Base-by-base conservation (phyloP, 2,888 invertebrate species). In the Cantharis rustica region DNA sequence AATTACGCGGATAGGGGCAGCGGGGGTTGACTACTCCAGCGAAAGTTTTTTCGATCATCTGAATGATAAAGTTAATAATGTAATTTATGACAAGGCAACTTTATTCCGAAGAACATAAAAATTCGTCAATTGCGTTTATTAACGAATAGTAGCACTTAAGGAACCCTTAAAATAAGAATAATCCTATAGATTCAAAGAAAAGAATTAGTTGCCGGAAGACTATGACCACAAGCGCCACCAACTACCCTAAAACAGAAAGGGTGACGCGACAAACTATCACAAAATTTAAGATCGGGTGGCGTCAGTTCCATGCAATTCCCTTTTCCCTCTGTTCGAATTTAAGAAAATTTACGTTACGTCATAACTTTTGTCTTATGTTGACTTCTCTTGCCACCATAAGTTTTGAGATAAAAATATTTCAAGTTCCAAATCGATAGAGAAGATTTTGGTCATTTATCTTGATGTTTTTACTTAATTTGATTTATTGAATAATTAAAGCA, bases 181-280 rank as follows among this genome's bases (percentile, higher is more conserved):
- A 66, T 66, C 13, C 9, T 13, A 23, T 20, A 66, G 64, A 66
- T 23, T 66, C 64, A 1, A 27, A 69, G 31, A 71, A 62, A 61
- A 64, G 20, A 26, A 63, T 64, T 61, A 63, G 73, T 73, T 11
- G 47, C 73, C 73, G 73, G 73, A 73, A 68, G 61, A 61, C 68
- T 61, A 17, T 61, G 66, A 61, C 17, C 70, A 61, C 71, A 16
- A 72, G 72, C 72, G 72, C 72, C 72, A 61, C 31, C 17, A 61
- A 73, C 61, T 61, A 61, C 23, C 68, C 47, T 61, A 68, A 66
- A 69, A 69, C 20, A 16, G 63, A 64, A 73, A 64, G 27, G 47
- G 64, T 61, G 72, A 23, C 73, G 73, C 73, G 73, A 73, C 73
- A 66, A 73, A 68, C 68, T 68, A 73, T 23, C 26, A 69, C 20